Conservation (phyloP, 2,113 vertebrate genomes). For the Tylochromis polylepis region DNA sequence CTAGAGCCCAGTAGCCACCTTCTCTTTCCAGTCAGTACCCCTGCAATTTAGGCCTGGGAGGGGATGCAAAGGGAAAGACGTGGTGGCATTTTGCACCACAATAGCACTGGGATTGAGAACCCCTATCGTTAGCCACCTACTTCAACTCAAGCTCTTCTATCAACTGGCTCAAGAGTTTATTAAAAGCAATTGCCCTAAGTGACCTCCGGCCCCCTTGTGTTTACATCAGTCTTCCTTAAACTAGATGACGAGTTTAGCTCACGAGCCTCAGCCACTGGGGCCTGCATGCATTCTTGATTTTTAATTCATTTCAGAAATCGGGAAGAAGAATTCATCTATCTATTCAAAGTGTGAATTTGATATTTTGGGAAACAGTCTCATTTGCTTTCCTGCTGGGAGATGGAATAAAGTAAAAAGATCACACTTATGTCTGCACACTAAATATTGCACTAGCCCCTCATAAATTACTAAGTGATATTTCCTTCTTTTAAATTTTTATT, state of each 20-base stretch:
- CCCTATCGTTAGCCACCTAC: slow-evolving; percentile 82
- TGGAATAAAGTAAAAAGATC: not conserved
- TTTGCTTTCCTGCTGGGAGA: not conserved
- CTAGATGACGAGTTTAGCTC: slow-evolving; percentile 68
- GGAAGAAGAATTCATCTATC: not conserved
- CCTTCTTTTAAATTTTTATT: not conserved
- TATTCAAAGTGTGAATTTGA: not conserved
- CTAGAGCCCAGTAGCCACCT: slow-evolving; percentile 77
- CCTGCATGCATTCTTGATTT: not conserved
- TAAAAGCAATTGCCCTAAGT: slow-evolving; percentile 77
- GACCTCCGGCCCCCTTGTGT: slow-evolving; percentile 61
- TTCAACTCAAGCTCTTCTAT: slow-evolving; percentile 78
- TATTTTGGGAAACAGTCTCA: not conserved
- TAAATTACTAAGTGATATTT: not conserved
- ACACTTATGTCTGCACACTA: not conserved
- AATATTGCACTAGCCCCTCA: not conserved
- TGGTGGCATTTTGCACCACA: slow-evolving; percentile 82
- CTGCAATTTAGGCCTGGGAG: slow-evolving; percentile 71
- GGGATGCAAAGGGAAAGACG: slow-evolving; percentile 72
- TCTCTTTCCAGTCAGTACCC: slow-evolving; percentile 62
- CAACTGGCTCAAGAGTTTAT: slow-evolving; percentile 83
- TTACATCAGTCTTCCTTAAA: slow-evolving; percentile 75
- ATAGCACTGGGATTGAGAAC: slow-evolving; percentile 77
- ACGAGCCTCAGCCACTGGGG: not conserved
- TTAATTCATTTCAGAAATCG: not conserved